A percentile compares a stretch with the other conserved stretches of the same genome.
Conservation (phyloP, 2,888 invertebrate genomes). For the Melanostoma scalare region DNA sequence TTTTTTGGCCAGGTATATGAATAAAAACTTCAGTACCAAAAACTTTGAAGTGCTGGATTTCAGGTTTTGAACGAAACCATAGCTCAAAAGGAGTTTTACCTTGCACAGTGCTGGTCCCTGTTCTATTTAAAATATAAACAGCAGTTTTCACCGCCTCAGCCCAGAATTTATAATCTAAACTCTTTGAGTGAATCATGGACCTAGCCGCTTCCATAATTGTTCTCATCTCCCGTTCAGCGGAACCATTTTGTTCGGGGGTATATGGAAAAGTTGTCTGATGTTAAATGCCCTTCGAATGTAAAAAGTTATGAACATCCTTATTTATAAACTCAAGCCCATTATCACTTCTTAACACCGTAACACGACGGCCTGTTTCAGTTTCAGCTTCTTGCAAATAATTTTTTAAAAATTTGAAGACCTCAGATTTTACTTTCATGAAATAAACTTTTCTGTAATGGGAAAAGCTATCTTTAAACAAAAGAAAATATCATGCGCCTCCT, state of each 20-base stretch:
- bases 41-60: slow-evolving; percentile 2
- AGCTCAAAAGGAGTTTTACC: slow-evolving; percentile 8
- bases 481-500: no score
- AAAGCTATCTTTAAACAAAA: not conserved
- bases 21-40: slow-evolving; percentile 14
- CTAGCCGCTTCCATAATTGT: not conserved
- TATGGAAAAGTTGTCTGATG: not conserved
- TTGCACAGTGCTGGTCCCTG: not conserved
- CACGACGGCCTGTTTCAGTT: not conserved
- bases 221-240: slow-evolving; percentile 7
- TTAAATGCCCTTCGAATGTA: not conserved
- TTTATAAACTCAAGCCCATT: not conserved
- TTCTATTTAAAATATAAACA: slow-evolving; percentile 10
- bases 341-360: not conserved
- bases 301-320: not conserved
- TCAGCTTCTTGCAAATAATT: slow-evolving; percentile 1
- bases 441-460: slow-evolving; percentile 5
- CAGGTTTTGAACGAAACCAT: slow-evolving; percentile 1
- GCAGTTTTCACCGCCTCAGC: slow-evolving; percentile 9
- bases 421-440: slow-evolving; percentile 12
- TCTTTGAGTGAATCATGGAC: slow-evolving; percentile 6
- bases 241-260: slow-evolving; percentile 6
- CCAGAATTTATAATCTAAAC: not conserved
- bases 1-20: slow-evolving; percentile 14
- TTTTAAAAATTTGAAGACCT: not conserved